Conservation (phyloP, 2,113 vertebrate genomes). For the Chaetops frenatus region DNA sequence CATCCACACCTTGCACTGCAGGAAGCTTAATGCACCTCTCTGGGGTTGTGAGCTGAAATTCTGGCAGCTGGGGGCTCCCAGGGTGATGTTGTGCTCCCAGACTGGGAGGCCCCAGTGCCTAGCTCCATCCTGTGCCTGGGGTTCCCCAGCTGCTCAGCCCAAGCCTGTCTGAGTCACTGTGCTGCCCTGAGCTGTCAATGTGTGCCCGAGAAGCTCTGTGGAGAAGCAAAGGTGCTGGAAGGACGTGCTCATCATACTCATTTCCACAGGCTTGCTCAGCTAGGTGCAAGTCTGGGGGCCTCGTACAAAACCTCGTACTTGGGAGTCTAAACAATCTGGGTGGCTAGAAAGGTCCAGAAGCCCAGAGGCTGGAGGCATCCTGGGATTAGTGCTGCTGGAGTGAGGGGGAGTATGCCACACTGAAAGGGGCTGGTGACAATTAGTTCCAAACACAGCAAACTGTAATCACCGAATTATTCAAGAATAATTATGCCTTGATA, state of each 20-base stretch:
- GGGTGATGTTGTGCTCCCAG: neutral
- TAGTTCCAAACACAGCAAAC: constrained; percentile 26
- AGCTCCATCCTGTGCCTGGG: neutral
- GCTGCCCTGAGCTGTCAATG: neutral
- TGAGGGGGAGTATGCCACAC: neutral
- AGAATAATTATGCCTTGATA: constrained; percentile 65
- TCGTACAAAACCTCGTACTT: rapidly evolving
- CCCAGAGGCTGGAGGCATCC: neutral
- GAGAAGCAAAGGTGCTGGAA: neutral
- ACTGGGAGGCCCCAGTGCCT: neutral
- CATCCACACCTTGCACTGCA: neutral
- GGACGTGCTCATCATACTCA: rapidly evolving
- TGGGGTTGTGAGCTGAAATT: neutral
- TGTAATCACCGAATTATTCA: constrained; percentile 66
- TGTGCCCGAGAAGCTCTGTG: rapidly evolving
- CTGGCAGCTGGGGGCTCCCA: neutral
- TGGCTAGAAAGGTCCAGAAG: neutral
- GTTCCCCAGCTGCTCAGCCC: neutral
- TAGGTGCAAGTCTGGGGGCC: neutral
- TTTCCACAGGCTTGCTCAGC: neutral
- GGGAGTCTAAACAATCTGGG: neutral
- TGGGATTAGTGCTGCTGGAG: neutral
- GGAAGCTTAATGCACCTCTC: neutral
- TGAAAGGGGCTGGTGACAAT: neutral
- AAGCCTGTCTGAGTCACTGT: rapidly evolving